These are phyloP conservation scores for Apoderus coryli DNA, from an alignment of 2,888 invertebrate genomes.

Conservation along the genomic window DNA sequence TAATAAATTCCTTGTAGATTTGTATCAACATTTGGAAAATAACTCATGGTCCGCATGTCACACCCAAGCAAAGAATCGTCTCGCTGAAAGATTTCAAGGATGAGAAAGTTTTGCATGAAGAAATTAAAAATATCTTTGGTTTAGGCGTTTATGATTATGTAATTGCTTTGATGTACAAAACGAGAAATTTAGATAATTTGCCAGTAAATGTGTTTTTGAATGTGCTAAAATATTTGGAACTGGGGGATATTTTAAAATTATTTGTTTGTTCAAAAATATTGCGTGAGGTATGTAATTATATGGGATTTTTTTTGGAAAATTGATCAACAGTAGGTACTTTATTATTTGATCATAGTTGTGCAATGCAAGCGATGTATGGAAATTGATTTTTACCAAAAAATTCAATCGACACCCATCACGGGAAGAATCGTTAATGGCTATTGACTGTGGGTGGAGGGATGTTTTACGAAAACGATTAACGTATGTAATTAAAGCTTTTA, in stretches of 20 bases:
- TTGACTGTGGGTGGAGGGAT: constrained; percentile 17
- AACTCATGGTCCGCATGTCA: constrained; percentile 16
- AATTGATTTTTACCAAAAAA: constrained; percentile 16
- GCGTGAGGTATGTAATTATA: constrained; percentile 15
- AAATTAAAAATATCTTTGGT: constrained; percentile 24
- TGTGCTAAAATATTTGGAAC: constrained; percentile 18
- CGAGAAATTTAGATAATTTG: constrained; percentile 17
- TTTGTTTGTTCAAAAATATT: constrained; percentile 17
- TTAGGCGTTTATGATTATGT: constrained; percentile 17
- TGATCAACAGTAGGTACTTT: not conserved
- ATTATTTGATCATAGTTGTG: constrained; percentile 14
- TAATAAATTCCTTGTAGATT: constrained; percentile 12
- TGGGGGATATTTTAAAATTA: constrained; percentile 17
- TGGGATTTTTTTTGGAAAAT: not conserved
- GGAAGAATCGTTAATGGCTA: constrained; percentile 16
- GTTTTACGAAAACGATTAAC: constrained; percentile 14
- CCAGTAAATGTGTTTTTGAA: constrained; percentile 21
- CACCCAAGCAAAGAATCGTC: constrained; percentile 16
- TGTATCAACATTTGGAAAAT: constrained; percentile 18
- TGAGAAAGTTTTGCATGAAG: constrained; percentile 21
- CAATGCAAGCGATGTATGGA: constrained; percentile 18
- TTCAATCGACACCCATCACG: constrained; percentile 15
- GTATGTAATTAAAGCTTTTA: constrained; percentile 12
- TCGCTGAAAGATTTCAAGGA: constrained; percentile 20
- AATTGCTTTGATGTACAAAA: constrained; percentile 12